Conservation (phyloP, 2,797 vertebrate species). For the Hylomyscus alleni region DNA sequence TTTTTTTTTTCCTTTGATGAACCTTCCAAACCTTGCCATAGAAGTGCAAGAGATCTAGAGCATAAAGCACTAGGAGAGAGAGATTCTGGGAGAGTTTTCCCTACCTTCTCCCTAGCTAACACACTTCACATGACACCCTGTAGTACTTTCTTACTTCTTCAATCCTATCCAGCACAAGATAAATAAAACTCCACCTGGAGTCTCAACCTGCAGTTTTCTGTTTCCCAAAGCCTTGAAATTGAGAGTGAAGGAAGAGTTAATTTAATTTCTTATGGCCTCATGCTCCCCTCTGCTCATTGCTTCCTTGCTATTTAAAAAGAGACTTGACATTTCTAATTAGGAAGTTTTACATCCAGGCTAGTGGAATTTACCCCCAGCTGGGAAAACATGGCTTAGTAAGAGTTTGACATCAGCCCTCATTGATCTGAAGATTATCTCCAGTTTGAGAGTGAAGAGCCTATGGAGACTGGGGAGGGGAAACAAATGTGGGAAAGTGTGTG, state of each 20-base stretch:
- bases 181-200: slow-evolving; percentile 39
- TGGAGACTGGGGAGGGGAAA: slow-evolving; percentile 90
- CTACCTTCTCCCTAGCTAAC: slow-evolving; percentile 5
- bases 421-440: slow-evolving; percentile 98
- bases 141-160: not conserved
- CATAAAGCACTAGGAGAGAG: not conserved
- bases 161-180: slow-evolving; percentile 10
- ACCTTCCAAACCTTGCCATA: not conserved
- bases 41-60: slow-evolving; percentile 2
- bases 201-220: slow-evolving; percentile 39
- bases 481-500: slow-evolving; percentile 93
- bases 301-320: slow-evolving; percentile 88
- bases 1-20: not conserved
- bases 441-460: slow-evolving; percentile 92
- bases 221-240: slow-evolving; percentile 37
- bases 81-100: slow-evolving; percentile 13
- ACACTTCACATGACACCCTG: not conserved
- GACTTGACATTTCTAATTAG: slow-evolving; percentile 92
- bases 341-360: slow-evolving; percentile 93
- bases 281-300: slow-evolving; percentile 81
- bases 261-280: slow-evolving; percentile 66
- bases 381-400: slow-evolving; percentile 95
- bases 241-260: slow-evolving; percentile 84
- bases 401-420: slow-evolving; percentile 97
- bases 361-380: slow-evolving; percentile 96